Conservation (phyloP, 2,888 invertebrate species). For the Drosophila mimica region DNA sequence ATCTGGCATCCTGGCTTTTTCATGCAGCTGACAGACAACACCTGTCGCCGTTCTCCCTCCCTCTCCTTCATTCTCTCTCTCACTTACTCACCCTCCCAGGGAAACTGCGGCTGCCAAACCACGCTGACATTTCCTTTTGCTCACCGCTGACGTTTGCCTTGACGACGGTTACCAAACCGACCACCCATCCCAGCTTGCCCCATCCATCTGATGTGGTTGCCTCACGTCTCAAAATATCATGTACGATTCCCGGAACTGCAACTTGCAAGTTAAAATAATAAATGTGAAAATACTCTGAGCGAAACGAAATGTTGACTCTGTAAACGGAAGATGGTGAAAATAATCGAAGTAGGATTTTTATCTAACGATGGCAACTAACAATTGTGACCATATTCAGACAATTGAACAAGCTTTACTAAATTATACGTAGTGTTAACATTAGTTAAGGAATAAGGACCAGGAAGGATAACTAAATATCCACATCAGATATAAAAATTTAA, state of each 20-base stretch:
- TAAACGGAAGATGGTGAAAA: neutral
- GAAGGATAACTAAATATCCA: neutral
- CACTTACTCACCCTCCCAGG: slow-evolving; percentile 11
- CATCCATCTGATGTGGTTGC: slow-evolving; percentile 20
- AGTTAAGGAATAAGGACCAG: neutral
- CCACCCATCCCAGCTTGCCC: neutral
- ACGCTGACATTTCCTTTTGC: slow-evolving; percentile 70
- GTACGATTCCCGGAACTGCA: slow-evolving; percentile 24
- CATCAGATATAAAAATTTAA: neutral
- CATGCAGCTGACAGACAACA: slow-evolving; percentile 69
- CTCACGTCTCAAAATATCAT: slow-evolving; percentile 38
- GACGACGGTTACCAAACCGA: slow-evolving; percentile 35
- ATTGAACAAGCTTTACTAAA: neutral
- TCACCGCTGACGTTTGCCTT: slow-evolving; percentile 49
- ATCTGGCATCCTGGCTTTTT: slow-evolving; percentile 30
- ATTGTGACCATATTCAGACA: neutral
- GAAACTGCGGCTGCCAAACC: slow-evolving; percentile 57
- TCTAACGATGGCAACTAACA: neutral
- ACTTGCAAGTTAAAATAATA: slow-evolving; percentile 19
- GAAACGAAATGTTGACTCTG: neutral
- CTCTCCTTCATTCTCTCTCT: neutral
- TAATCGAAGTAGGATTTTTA: neutral
- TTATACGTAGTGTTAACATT: neutral
- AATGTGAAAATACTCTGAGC: neutral
- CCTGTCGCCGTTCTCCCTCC: slow-evolving; percentile 54